phyloP scores from a whole-genome alignment of 2,888 invertebrate species.

The Athalia circularis region DNA sequence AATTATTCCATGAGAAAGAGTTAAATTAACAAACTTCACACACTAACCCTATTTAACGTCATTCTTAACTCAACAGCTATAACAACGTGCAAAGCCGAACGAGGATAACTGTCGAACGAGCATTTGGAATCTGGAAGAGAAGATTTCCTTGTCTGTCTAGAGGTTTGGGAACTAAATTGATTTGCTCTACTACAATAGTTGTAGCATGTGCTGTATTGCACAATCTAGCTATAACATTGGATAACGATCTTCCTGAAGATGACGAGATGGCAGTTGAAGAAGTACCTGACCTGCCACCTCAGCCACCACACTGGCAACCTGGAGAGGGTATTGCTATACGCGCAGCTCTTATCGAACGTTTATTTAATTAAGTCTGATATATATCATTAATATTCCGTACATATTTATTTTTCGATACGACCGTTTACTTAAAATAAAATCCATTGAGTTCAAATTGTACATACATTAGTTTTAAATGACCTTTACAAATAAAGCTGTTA shows the following conservation, averaged over 20 bases:
- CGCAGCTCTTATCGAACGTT: too few species aligned
- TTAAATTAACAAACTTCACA: too few species aligned
- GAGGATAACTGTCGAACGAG: constrained; percentile 50
- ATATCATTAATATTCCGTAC: too few species aligned
- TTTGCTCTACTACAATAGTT: constrained; percentile 51
- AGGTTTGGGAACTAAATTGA: too few species aligned
- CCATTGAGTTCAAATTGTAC: too few species aligned
- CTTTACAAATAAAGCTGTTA: too few species aligned
- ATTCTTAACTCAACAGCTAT: constrained; percentile 27
- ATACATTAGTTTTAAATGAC: too few species aligned
- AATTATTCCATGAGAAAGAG: not conserved
- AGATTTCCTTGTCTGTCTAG: constrained; percentile 51
- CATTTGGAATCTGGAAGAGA: constrained; percentile 51
- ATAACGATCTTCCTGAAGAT: constrained; percentile 49
- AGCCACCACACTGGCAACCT: constrained; percentile 35
- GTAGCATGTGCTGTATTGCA: constrained; percentile 53
- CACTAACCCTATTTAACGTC: too few species aligned
- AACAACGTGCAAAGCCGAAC: constrained; percentile 50
- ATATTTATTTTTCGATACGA: too few species aligned
- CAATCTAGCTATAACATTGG: constrained; percentile 51
- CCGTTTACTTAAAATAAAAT: too few species aligned
- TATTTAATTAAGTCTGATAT: too few species aligned
- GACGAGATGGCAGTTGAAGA: constrained; percentile 45
- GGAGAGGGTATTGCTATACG: constrained; percentile 48
- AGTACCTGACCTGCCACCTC: constrained; percentile 27